These are phyloP conservation scores for Trichonephila inaurata DNA, from an alignment of 1,140 invertebrate species.

Conservation along the genomic window DNA sequence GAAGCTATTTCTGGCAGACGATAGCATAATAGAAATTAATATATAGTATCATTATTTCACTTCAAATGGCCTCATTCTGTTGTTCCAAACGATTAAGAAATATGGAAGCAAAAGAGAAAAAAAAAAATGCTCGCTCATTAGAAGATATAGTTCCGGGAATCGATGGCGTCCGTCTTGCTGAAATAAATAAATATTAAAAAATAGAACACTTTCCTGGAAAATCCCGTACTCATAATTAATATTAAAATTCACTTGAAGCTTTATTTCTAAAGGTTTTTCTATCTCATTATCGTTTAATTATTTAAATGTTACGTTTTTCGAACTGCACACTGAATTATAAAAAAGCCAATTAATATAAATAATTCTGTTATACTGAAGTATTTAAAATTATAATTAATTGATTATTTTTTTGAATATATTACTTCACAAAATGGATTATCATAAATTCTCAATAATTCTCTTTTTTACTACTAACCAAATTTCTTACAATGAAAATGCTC, in stretches of 20 bases:
- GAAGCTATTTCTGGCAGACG: constrained; percentile 40
- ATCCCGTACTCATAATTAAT: neutral
- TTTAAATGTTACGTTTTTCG: no score
- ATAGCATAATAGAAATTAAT: constrained; percentile 22
- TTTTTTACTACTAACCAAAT: no score
- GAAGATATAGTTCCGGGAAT: neutral
- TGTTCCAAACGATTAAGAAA: neutral
- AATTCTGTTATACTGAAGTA: no score
- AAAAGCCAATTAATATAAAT: no score
- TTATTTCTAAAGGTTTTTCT: no score
- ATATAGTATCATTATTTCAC: constrained; percentile 1
- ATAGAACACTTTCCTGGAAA: neutral
- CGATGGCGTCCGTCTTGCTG: neutral
- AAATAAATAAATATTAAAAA: neutral
- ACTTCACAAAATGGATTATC: no score
- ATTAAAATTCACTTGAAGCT: neutral
- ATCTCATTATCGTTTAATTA: no score
- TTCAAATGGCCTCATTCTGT: neutral
- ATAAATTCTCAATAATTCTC: no score
- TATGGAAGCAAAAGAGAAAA: neutral
- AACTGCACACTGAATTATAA: no score
- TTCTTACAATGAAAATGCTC: no score
- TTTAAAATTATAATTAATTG: no score
- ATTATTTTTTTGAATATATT: no score
- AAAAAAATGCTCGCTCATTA: neutral